Base-by-base conservation (phyloP, 23 tunicate genomes). In the Halocynthia roretzi region DNA sequence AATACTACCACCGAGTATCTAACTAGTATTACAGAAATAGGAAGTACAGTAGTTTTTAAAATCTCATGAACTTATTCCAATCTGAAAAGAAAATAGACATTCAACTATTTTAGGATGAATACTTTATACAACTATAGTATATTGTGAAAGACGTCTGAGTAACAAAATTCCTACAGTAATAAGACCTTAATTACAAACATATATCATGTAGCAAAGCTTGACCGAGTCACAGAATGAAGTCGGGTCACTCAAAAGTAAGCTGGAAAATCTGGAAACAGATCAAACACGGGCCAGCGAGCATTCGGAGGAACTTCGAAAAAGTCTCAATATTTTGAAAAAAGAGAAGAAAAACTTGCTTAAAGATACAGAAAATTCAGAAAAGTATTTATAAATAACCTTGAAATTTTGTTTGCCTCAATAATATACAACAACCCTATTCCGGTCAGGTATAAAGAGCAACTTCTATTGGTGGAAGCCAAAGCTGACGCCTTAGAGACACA, bases 401-500 rank as follows among this genome's bases (percentile, higher is more conserved):
- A 8, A 20, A 15, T 58, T 4, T 58, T 14, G 2, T 58, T 14
- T 58, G 63, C 63, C 2, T n/a, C 2, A 14, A 14, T n/a, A 14
- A n/a, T 58, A 14, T 14, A 58, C 4, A 58, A 15, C 63, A 58
- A 58, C 63, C 63, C 5, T 58, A 15, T 15, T 15, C 63, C 15
- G 15, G 5, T 2, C 1, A 83, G 87, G 54, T 56, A 31, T 15
- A 83, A 83, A 68, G 87, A 76, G 9, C 61, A 76, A 44, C 40
- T 75, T 5, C 10, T 65, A 21, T 17, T 67, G 54, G 50, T 52
- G 22, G 87, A 67, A 71, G 81, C 76, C 20, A 83, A 77, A 20
- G 68, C 51, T 58, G 82, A 76, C 54, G 54, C 64, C 12, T 53
- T 76, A 44, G 81, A 77, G 56, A 54, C 67, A 15, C 82, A 83